Conservation (phyloP, 1,140 invertebrate species). For the Hypothenemus hampei region DNA sequence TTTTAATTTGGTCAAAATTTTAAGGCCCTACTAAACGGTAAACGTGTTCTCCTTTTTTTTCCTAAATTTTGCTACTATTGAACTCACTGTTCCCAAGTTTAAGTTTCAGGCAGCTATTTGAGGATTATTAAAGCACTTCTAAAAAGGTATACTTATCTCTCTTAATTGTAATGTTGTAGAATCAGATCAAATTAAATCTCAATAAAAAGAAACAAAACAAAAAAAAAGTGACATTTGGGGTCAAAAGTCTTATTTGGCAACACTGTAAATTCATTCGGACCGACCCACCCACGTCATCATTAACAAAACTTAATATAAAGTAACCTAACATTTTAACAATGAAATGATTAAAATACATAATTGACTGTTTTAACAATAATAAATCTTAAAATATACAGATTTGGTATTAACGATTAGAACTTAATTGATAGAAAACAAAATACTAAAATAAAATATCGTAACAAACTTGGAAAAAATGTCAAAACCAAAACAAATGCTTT, state of each 20-base stretch:
- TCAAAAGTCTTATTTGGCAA: no score
- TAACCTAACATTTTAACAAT: not conserved
- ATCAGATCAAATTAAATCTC: not conserved
- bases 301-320: not conserved
- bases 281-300: no score
- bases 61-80: not conserved
- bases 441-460: conserved; percentile 3
- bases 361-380: conserved; percentile 8
- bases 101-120: no score
- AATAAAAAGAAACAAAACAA: not conserved
- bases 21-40: conserved; percentile 17
- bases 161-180: no score
- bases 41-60: conserved; percentile 1
- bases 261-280: no score
- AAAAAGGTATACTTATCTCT: not conserved
- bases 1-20: conserved; percentile 18
- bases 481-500: not conserved
- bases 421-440: no score
- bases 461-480: not conserved
- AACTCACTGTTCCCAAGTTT: not conserved
- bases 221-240: not conserved
- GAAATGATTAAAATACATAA: conserved; percentile 1
- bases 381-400: conserved; percentile 12
- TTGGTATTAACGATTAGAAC: conserved; percentile 26
- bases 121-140: not conserved